Evolutionary conservation across 2,113 vertebrate species (phyloP), one percentile per base, ranked within the genome.

Genomic region (Prionailurus viverrinus): DNA sequence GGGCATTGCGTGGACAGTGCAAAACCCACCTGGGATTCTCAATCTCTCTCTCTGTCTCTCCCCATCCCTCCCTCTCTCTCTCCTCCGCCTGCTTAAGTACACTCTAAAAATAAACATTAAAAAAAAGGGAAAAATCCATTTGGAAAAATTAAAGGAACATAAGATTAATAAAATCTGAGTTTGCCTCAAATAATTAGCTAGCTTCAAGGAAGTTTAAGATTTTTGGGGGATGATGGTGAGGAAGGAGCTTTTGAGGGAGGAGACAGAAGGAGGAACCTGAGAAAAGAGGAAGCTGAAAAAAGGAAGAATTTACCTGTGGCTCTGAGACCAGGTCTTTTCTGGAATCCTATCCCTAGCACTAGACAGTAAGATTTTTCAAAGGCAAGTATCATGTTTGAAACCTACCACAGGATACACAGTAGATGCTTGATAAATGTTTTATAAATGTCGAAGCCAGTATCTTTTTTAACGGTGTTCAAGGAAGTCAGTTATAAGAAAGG

Each of bases 141-240:
- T 85, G 65, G 19, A 90, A 84, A 78, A n/a, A 65, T 41, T 85
- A 31, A 89, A 93, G 31, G 36, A 89, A 92, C 16, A 0, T 53
- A 83, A 89, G 71, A 93, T 45, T 23, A 29, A 0, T 66, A 91
- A 85, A 55, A 90, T 65, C 31, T 55, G 36, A 82, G 15, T 90
- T 88, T 92, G 79, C 51, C 71, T 95, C 39, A 36, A 27, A 58
- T 48, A 79, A 76, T 74, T 88, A 85, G 41, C 73, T 93, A 71
- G 48, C 12, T 91, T 92, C 90, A 63, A 87, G 19, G 51, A 63
- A 81, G 27, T 18, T 90, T 61, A 83, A 58, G 39, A 33, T 94
- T 89, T 45, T 48, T 0, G 3, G 53, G 6, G 3, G 9, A 3
- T 1, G 27, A 45, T 51, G 29, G 51, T 12, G 36, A 41, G 23